A percentile compares a stretch with the other conserved stretches of the same genome.
These are phyloP conservation scores for Onthophagus sagittarius DNA, from an alignment of 2,888 invertebrate genomes.

Conservation along the genomic window DNA sequence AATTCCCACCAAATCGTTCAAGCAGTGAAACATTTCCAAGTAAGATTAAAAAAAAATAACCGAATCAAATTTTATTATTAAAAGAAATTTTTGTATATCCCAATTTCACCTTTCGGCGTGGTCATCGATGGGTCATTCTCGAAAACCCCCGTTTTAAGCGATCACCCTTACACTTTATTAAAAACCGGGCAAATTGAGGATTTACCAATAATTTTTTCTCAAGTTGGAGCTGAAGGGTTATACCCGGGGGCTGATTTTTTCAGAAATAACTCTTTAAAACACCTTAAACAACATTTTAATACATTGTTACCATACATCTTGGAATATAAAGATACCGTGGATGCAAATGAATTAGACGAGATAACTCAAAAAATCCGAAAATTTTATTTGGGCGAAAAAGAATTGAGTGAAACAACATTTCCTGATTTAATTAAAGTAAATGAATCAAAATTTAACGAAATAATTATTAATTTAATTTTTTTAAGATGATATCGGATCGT, in stretches of 20 bases:
- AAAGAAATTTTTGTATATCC: constrained; percentile 59
- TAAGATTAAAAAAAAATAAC: constrained; percentile 33
- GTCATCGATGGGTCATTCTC: constrained; percentile 58
- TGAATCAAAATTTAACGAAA: constrained; percentile 5
- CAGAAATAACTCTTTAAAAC: too few relatives aligned
- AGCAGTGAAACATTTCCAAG: constrained; percentile 57
- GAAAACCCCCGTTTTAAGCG: constrained; percentile 60
- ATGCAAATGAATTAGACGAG: constrained; percentile 28
- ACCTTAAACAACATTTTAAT: background rate
- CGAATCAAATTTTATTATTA: constrained; percentile 24
- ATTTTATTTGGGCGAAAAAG: constrained; percentile 40
- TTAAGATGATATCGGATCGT: constrained; percentile 62
- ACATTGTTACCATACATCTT: constrained; percentile 37
- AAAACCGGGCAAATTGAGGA: constrained; percentile 58
- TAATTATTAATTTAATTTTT: constrained; percentile 16
- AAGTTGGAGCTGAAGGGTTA: constrained; percentile 68
- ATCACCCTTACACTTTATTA: constrained; percentile 62
- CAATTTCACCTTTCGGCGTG: constrained; percentile 71
- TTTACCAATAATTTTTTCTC: constrained; percentile 66
- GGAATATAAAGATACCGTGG: constrained; percentile 44
- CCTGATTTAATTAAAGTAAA: constrained; percentile 35
- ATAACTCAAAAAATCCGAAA: constrained; percentile 40
- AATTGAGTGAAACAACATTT: constrained; percentile 37
- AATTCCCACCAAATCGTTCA: constrained; percentile 60
- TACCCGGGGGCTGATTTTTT: constrained; percentile 59